Percentiles rank a stretch among this genome's conserved stretches.
Evolutionary conservation across 2,797 vertebrate genomes (phyloP).

Genomic region (Crenichthys baileyi): DNA sequence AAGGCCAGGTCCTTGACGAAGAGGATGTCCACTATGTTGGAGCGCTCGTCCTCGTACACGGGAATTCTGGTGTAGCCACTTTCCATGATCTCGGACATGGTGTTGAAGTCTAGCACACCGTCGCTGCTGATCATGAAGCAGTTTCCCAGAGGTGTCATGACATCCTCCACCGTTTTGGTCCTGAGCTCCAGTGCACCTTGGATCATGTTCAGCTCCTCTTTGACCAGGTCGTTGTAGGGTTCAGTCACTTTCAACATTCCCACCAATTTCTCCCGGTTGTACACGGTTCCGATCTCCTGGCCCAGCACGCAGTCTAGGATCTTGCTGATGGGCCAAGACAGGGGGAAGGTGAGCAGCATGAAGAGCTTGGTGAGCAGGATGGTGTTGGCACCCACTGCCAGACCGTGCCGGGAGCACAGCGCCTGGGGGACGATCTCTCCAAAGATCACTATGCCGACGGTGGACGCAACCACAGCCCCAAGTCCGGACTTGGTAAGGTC

Average conservation of each 20-base stretch:
- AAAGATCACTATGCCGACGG: conserved; percentile 94
- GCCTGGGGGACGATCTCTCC: conserved; percentile 96
- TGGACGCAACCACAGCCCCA: conserved; percentile 89
- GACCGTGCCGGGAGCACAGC: conserved; percentile 93
- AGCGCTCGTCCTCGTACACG: conserved; percentile 89
- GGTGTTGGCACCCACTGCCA: conserved; percentile 95
- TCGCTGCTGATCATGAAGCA: conserved; percentile 96
- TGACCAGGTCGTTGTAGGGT: conserved; percentile 93
- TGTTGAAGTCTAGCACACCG: conserved; percentile 93
- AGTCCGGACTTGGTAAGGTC: conserved; percentile 90
- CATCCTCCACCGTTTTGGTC: conserved; percentile 94
- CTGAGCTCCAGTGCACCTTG: conserved; percentile 95
- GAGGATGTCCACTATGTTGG: conserved; percentile 96
- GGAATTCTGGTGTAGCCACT: conserved; percentile 96
- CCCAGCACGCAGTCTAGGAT: conserved; percentile 90
- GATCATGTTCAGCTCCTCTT: conserved; percentile 98
- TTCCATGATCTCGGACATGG: conserved; percentile 99
- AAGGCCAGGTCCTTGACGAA: conserved; percentile 96
- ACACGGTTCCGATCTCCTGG: conserved; percentile 97
- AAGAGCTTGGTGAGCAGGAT: conserved; percentile 92
- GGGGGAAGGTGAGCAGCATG: conserved; percentile 93
- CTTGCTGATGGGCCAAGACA: conserved; percentile 95
- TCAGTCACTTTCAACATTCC: conserved; percentile 96
- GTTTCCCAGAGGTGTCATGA: conserved; percentile 91
- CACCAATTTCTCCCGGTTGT: conserved; percentile 97